Conservation (phyloP, 2,888 invertebrate species). For the Biston betularia region DNA sequence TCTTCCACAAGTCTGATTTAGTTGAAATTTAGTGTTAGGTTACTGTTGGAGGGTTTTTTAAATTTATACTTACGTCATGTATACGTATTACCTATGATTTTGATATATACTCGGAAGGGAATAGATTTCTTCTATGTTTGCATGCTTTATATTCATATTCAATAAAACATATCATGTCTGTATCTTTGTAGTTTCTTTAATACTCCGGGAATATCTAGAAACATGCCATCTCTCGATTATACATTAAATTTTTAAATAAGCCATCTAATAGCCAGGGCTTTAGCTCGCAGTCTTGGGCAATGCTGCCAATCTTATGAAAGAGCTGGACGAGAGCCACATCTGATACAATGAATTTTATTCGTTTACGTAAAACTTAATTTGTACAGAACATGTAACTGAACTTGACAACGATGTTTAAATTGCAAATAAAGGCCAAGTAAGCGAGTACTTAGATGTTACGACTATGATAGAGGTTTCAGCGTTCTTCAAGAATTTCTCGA, state of each 20-base stretch:
- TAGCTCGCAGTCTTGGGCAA: constrained; percentile 8
- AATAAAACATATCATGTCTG: no score
- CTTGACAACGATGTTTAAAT: constrained; percentile 5
- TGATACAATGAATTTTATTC: constrained; percentile 45
- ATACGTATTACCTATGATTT: no score
- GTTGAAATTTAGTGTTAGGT: no score
- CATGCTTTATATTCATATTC: no score
- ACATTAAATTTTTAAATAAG: constrained; percentile 18
- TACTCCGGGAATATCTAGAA: not conserved
- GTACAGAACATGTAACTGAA: constrained; percentile 12
- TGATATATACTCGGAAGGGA: no score
- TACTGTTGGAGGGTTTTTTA: no score
- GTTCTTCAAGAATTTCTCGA: not conserved
- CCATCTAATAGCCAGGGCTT: constrained; percentile 28
- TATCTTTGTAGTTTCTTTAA: no score
- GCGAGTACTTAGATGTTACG: not conserved
- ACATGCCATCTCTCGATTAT: constrained; percentile 8
- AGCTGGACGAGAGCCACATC: constrained; percentile 44
- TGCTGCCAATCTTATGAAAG: constrained; percentile 41
- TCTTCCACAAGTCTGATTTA: no score
- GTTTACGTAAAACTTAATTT: constrained; percentile 43
- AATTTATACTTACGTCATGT: no score
- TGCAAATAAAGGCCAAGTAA: constrained; percentile 10
- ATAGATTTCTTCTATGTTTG: no score
- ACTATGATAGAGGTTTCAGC: not conserved